These are phyloP conservation scores for Geococcyx californianus DNA, from an alignment of 2,113 vertebrate species.

Conservation along the genomic window DNA sequence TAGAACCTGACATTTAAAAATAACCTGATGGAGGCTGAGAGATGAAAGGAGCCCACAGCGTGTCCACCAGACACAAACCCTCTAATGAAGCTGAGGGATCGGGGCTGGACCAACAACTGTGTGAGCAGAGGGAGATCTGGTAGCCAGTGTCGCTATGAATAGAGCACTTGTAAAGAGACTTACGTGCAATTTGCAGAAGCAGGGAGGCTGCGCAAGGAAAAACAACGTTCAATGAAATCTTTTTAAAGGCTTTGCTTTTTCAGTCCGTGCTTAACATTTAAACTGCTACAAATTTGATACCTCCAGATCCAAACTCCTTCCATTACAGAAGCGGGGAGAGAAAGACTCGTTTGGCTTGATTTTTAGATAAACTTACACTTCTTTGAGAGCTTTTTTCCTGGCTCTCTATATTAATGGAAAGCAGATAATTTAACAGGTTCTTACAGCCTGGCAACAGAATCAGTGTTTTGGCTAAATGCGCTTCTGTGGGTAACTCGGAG, in stretches of 20 bases:
- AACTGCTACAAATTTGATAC: background rate
- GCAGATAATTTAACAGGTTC: background rate
- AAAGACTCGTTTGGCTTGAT: constrained; percentile 31
- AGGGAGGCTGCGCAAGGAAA: background rate
- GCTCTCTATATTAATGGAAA: background rate
- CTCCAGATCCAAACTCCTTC: background rate
- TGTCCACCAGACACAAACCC: background rate
- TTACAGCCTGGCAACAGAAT: background rate
- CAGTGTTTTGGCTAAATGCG: background rate
- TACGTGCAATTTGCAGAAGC: background rate
- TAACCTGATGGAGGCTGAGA: background rate
- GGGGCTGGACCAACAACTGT: background rate
- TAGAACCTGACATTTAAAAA: background rate
- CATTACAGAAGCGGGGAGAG: background rate
- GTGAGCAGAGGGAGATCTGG: background rate
- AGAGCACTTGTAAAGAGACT: background rate
- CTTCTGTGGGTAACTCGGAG: background rate
- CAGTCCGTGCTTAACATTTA: background rate
- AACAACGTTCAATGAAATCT: constrained; percentile 40
- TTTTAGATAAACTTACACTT: constrained; percentile 3
- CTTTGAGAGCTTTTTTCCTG: background rate
- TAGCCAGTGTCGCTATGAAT: constrained; percentile 2
- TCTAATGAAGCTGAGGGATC: background rate
- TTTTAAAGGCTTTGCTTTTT: constrained; percentile 24
- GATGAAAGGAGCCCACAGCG: constrained; percentile 26